Evolutionary conservation across 2,113 vertebrate genomes (phyloP).

Genomic region (Lethenteron reissneri): DNA sequence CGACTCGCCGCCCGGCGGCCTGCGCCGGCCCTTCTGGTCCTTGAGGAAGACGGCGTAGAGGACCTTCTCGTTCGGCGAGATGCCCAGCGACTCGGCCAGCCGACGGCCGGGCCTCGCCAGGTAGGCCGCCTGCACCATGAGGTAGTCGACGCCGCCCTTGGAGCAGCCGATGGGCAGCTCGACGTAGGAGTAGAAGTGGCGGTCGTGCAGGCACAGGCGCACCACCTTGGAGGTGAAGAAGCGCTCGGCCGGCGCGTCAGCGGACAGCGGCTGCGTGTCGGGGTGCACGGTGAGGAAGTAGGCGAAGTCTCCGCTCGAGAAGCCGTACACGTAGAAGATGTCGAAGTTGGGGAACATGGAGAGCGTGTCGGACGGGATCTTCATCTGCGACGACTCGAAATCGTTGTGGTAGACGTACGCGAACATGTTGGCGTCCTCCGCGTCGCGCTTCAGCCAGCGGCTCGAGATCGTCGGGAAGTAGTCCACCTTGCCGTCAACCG

Average conservation of each 20-base stretch:
- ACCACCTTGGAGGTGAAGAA: slow-evolving; percentile 95
- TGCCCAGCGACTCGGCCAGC: slow-evolving; percentile 47
- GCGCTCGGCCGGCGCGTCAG: slow-evolving; percentile 66
- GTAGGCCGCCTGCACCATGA: slow-evolving; percentile 75
- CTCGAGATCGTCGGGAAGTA: slow-evolving; percentile 98
- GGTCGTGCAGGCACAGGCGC: slow-evolving; percentile 79
- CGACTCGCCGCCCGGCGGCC: slow-evolving; percentile 72
- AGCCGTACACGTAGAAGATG: slow-evolving; percentile 93
- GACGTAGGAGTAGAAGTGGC: slow-evolving; percentile 85
- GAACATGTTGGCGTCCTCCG: slow-evolving; percentile 88
- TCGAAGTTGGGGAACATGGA: slow-evolving; percentile 92
- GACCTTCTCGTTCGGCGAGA: slow-evolving; percentile 56
- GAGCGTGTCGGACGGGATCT: slow-evolving; percentile 91
- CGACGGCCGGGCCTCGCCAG: slow-evolving; percentile 67
- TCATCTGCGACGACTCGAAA: slow-evolving; percentile 95
- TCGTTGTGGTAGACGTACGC: slow-evolving; percentile 93
- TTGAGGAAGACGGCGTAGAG: slow-evolving; percentile 87
- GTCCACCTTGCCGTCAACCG: slow-evolving; percentile 83
- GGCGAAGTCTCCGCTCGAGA: slow-evolving; percentile 86
- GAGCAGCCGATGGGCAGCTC: slow-evolving; percentile 88
- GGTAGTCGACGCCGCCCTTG: slow-evolving; percentile 63
- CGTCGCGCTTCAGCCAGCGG: slow-evolving; percentile 73
- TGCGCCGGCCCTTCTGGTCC: slow-evolving; percentile 80
- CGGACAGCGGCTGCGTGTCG: slow-evolving; percentile 70
- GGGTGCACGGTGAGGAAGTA: slow-evolving; percentile 91